Conservation (phyloP, 2,113 vertebrate species). For the Corythoichthys intestinalis region DNA sequence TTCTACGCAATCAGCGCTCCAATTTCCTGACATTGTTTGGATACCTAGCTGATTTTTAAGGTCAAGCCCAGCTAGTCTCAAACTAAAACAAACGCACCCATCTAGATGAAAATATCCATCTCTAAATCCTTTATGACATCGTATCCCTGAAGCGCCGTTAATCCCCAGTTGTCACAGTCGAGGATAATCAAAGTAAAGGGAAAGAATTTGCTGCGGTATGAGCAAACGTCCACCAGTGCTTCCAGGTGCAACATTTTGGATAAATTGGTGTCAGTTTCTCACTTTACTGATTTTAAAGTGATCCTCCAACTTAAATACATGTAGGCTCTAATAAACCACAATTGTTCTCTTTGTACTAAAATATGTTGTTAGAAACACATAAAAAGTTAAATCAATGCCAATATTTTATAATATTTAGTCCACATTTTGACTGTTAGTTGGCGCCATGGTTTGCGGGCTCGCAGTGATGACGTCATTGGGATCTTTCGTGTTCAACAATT, state of each 20-base stretch:
- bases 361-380: neutral
- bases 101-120: constrained; percentile 53
- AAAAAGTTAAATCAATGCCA: too few species aligned
- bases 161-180: constrained; percentile 48
- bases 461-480: too few species aligned
- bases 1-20: constrained; percentile 52
- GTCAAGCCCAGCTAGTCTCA: constrained; percentile 45
- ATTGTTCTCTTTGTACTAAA: neutral
- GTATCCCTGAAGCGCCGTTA: constrained; percentile 37
- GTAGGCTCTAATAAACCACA: too few species aligned
- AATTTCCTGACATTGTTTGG: constrained; percentile 50
- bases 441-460: too few species aligned
- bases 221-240: neutral
- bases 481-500: too few species aligned
- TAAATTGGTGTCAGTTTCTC: neutral
- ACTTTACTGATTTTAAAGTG: neutral
- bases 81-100: constrained; percentile 37
- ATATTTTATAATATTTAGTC: too few species aligned
- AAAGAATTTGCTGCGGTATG: constrained; percentile 22
- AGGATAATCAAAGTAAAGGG: constrained; percentile 53
- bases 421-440: too few species aligned
- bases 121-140: constrained; percentile 52
- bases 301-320: too few species aligned
- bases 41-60: constrained; percentile 52
- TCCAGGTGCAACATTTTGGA: neutral